A percentile compares a stretch with the other conserved stretches of the same genome.
Conservation (phyloP, 2,888 invertebrate genomes). For the Gari tellinella region DNA sequence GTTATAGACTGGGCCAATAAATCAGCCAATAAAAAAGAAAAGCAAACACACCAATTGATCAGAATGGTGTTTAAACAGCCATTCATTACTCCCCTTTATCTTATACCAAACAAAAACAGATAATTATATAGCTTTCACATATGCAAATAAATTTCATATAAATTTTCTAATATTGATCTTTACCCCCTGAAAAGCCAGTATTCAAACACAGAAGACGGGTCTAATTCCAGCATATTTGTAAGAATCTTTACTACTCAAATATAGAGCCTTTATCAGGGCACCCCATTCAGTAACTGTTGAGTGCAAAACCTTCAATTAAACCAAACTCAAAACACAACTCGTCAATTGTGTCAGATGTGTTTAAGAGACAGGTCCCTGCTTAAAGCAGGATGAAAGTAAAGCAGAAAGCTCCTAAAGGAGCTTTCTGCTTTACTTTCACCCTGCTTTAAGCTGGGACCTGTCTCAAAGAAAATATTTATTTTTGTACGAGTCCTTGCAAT, state of each 20-base stretch:
- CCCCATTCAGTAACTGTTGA: too few relatives aligned
- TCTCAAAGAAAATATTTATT: too few relatives aligned
- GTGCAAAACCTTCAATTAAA: too few relatives aligned
- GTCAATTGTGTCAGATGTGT: too few relatives aligned
- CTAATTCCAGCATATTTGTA: constrained; percentile 39
- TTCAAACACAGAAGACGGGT: constrained; percentile 37
- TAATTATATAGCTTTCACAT: constrained; percentile 54
- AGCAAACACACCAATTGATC: constrained; percentile 15
- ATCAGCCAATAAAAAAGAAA: constrained; percentile 32
- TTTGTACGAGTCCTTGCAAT: too few relatives aligned
- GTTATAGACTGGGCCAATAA: constrained; percentile 21
- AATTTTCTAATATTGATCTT: constrained; percentile 58
- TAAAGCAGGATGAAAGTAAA: too few relatives aligned
- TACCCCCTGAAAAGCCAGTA: constrained; percentile 48
- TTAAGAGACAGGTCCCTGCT: too few relatives aligned
- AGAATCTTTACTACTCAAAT: constrained; percentile 44
- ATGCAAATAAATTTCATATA: constrained; percentile 60
- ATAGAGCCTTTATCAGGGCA: constrained; percentile 28
- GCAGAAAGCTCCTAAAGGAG: too few relatives aligned
- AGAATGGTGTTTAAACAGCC: constrained; percentile 39
- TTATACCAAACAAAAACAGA: constrained; percentile 36
- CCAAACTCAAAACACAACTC: too few relatives aligned
- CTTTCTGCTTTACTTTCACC: too few relatives aligned
- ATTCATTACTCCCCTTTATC: constrained; percentile 49
- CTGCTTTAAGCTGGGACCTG: too few relatives aligned